Percentiles rank a stretch among this genome's conserved stretches.
Conservation (phyloP, 2,113 vertebrate species). For the Osmerus mordax region DNA sequence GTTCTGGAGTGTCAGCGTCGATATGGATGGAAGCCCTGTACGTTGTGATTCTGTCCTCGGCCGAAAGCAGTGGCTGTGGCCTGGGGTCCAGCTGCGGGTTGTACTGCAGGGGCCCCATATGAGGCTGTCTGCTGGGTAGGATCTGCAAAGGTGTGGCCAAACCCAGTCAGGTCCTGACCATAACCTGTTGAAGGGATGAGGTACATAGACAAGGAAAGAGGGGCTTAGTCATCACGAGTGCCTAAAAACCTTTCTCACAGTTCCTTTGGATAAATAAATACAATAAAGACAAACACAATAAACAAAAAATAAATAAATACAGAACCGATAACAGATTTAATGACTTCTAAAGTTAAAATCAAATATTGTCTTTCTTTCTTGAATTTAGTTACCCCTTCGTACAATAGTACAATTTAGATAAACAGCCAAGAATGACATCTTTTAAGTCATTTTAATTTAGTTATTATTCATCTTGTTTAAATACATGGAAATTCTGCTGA, state of each 20-base stretch:
- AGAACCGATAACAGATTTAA: neutral
- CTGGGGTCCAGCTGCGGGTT: conserved; percentile 82
- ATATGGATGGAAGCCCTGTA: conserved; percentile 98
- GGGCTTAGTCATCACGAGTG: neutral
- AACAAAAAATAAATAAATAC: neutral
- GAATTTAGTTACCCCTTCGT: no score
- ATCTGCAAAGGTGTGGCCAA: conserved; percentile 92
- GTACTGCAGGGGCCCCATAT: conserved; percentile 84
- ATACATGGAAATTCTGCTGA: neutral
- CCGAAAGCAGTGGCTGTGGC: conserved; percentile 84
- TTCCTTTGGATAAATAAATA: neutral
- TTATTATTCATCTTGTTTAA: no score
- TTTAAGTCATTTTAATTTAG: no score
- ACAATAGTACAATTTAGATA: neutral
- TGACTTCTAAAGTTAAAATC: neutral
- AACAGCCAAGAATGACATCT: neutral
- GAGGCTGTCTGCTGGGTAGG: conserved; percentile 90
- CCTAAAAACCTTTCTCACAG: neutral
- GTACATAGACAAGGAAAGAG: conserved; percentile 4
- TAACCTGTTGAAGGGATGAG: conserved; percentile 77
- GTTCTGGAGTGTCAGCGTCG: conserved; percentile 79
- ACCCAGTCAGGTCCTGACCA: conserved; percentile 95
- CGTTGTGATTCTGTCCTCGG: conserved; percentile 97
- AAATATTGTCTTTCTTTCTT: conserved; percentile 8
- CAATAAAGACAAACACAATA: neutral